Percentiles rank a stretch among this genome's conserved stretches.
These are phyloP conservation scores for Tor tambroides DNA, from an alignment of 2,113 vertebrate genomes.

Conservation along the genomic window DNA sequence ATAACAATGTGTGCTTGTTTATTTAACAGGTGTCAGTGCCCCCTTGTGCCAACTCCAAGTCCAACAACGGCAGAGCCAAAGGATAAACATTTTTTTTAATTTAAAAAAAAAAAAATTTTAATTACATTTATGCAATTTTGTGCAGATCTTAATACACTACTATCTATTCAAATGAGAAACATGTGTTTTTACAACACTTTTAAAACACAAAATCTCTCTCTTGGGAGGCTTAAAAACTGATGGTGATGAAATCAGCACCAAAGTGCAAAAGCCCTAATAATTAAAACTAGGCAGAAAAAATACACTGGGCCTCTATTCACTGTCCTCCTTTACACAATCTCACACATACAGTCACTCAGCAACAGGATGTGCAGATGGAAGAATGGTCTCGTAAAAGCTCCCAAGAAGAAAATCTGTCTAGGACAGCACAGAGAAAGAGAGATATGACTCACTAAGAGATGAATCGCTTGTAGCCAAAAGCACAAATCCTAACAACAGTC, in stretches of 20 bases:
- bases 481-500: conserved; percentile 17
- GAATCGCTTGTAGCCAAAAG: conserved; percentile 5
- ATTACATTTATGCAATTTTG: background rate
- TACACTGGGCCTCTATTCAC: conserved; percentile 70
- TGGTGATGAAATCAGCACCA: background rate
- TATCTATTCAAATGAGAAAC: background rate
- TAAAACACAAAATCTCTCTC: background rate
- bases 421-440: conserved; percentile 14
- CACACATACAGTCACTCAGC: conserved; percentile 66
- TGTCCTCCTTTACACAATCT: conserved; percentile 40
- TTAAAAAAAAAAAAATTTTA: too few relatives aligned
- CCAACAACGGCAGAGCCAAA: background rate
- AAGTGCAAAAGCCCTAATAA: background rate
- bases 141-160: background rate
- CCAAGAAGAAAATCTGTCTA: conserved; percentile 45
- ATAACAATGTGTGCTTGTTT: background rate
- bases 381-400: conserved; percentile 55
- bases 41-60: background rate
- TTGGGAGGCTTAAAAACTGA: background rate
- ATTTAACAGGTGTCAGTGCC: conserved; percentile 4
- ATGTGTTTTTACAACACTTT: too few relatives aligned
- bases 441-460: background rate
- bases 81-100: background rate
- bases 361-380: conserved; percentile 66
- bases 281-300: conserved; percentile 39